Percentiles rank a stretch among this genome's conserved stretches.
Conservation (phyloP, 2,888 invertebrate genomes). For the Cremastobaeus sp. region DNA sequence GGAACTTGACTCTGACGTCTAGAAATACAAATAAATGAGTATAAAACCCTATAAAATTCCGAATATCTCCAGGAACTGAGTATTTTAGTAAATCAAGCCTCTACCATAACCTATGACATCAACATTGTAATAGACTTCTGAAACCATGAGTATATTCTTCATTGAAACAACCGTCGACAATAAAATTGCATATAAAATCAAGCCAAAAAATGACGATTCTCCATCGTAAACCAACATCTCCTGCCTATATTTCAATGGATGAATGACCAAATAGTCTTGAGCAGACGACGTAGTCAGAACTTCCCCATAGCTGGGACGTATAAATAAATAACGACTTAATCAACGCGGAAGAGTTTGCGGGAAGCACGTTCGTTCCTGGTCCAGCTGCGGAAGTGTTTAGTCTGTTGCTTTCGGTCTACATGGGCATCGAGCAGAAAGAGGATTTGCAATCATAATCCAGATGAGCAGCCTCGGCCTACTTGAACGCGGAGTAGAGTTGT, state of each 20-base stretch:
- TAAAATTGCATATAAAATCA: slow-evolving; percentile 39
- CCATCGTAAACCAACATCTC: slow-evolving; percentile 23
- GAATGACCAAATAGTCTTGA: background rate
- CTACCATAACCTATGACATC: no score
- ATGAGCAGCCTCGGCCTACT: slow-evolving; percentile 28
- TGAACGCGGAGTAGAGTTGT: slow-evolving; percentile 17
- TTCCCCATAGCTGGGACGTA: slow-evolving; percentile 25
- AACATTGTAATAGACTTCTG: no score
- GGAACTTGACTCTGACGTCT: no score
- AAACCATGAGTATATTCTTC: no score
- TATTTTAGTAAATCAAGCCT: no score
- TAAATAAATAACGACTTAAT: slow-evolving; percentile 37
- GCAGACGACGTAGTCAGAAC: slow-evolving; percentile 44
- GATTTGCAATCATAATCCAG: slow-evolving; percentile 47
- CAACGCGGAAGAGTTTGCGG: slow-evolving; percentile 14
- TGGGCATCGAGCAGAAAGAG: slow-evolving; percentile 17
- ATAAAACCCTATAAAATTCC: no score
- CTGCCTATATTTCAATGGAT: slow-evolving; percentile 26
- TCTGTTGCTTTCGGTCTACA: slow-evolving; percentile 21
- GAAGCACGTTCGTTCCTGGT: slow-evolving; percentile 18
- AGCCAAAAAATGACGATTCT: slow-evolving; percentile 27
- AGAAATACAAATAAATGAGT: no score
- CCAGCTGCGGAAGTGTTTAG: slow-evolving; percentile 36
- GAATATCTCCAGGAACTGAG: no score
- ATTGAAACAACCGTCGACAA: slow-evolving; percentile 29